Base-by-base conservation (phyloP, 2,797 vertebrate genomes). In the Danio kyathit region DNA sequence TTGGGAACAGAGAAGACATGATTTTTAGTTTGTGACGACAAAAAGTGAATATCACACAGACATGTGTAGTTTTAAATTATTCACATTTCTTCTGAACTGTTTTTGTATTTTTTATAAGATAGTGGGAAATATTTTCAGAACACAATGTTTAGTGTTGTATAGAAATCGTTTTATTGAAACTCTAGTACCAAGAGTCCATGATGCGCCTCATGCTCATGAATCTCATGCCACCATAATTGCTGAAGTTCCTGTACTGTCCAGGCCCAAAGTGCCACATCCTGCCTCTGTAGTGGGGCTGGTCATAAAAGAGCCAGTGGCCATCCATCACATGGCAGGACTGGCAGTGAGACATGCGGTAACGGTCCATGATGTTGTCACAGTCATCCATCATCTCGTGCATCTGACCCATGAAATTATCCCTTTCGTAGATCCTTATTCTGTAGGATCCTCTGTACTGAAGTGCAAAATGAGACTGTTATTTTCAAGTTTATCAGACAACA, bases 371-470 rank as follows among this genome's bases (percentile, higher is more conserved):
- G 54, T 10, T 72, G 29, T 83, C 81, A 44, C 84, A 85, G 78
- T 85, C 84, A 12, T 85, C 82, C 51, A 38, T 83, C 72, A 80
- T 44, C 21, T 85, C 84, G 7, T 87, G 2, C 74, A 88, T 89
- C 84, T 90, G 88, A 59, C 92, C 91, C 16, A 86, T 75, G 13
- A 70, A 70, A 66, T 70, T 70, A 2, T 52, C 49, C 49, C 49
- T 52, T 10, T 52, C 49, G n/a, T 86, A 86, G 64, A 86, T 79
- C 66, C 57, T 60, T 57, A 60, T 60, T 21, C 57, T 60, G 57
- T 60, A 93, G 78, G 80, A 83, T 71, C 91, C 85, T 2, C 82
- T 88, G 90, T 94, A 86, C 91, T 94, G 77, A 66, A 10, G 44
- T n/a, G 16, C 6, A 2, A 48, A 0, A 76, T 4, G 61, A 13